These are phyloP conservation scores for Holacanthus passer DNA, from an alignment of 2,113 vertebrate species.

Conservation along the genomic window DNA sequence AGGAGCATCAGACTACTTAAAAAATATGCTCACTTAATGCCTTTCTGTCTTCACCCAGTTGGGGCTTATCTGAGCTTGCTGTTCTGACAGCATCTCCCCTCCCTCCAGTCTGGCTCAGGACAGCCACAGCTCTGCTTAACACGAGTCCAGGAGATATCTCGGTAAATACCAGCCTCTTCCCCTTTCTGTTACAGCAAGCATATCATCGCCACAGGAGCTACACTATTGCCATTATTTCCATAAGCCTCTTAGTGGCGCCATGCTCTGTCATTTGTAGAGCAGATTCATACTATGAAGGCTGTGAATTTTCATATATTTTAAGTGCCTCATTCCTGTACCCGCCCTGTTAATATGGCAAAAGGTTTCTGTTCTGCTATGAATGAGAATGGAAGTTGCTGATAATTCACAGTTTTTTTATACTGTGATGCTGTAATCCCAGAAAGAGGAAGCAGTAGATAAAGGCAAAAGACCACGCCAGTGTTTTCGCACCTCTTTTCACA, in stretches of 20 bases:
- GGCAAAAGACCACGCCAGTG: neutral
- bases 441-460: neutral
- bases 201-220: slow-evolving; percentile 58
- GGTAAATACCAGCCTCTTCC: slow-evolving; percentile 58
- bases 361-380: slow-evolving; percentile 34
- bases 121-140: slow-evolving; percentile 43
- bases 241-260: slow-evolving; percentile 69
- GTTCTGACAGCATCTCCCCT: slow-evolving; percentile 40
- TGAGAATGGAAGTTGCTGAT: slow-evolving; percentile 19
- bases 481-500: neutral
- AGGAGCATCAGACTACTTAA: slow-evolving; percentile 17
- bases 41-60: slow-evolving; percentile 52
- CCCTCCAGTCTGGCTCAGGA: slow-evolving; percentile 35
- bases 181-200: slow-evolving; percentile 51
- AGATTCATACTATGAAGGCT: slow-evolving; percentile 31
- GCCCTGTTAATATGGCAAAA: slow-evolving; percentile 9
- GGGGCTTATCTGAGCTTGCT: slow-evolving; percentile 52
- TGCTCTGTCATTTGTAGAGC: slow-evolving; percentile 50
- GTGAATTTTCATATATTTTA: slow-evolving; percentile 36
- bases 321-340: slow-evolving; percentile 10
- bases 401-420: slow-evolving; percentile 19
- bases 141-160: slow-evolving; percentile 37
- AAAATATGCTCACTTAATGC: slow-evolving; percentile 45
- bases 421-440: slow-evolving; percentile 5
- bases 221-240: slow-evolving; percentile 66